phyloP scores from a whole-genome alignment of 2,797 vertebrate genomes.

The Poecilia wingei region DNA sequence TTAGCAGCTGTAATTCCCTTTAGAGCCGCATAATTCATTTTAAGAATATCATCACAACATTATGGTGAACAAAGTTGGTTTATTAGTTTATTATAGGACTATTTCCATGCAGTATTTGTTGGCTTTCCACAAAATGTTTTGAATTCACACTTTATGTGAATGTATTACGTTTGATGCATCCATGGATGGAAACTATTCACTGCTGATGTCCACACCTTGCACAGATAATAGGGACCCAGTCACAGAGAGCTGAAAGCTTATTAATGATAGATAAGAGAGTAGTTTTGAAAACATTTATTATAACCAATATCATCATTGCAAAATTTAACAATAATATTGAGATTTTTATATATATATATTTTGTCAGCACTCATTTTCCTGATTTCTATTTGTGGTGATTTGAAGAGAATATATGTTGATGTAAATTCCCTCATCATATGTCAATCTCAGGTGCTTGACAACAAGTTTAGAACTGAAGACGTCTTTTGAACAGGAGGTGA shows the following conservation, averaged over 20 bases:
- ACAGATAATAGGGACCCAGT: not conserved
- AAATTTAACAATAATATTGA: not conserved
- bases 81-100: not conserved
- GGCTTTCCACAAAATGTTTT: not conserved
- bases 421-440: not conserved
- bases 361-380: not conserved
- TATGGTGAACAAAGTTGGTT: not conserved
- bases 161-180: not conserved
- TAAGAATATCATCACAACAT: not conserved
- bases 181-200: not conserved
- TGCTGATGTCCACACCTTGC: not conserved
- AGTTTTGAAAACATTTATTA: not conserved
- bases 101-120: not conserved
- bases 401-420: not conserved
- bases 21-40: not conserved
- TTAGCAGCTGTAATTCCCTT: not conserved
- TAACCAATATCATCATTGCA: not conserved
- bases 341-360: not conserved
- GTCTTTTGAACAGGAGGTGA: not conserved
- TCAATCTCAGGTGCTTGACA: not conserved
- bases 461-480: not conserved
- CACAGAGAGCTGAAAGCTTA: not conserved
- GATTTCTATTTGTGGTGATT: not conserved
- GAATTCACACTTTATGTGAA: not conserved
- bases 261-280: not conserved